A percentile compares a stretch with the other conserved stretches of the same genome.
These are phyloP conservation scores for Eidolon helvum DNA, from an alignment of 2,113 vertebrate genomes.

Conservation along the genomic window DNA sequence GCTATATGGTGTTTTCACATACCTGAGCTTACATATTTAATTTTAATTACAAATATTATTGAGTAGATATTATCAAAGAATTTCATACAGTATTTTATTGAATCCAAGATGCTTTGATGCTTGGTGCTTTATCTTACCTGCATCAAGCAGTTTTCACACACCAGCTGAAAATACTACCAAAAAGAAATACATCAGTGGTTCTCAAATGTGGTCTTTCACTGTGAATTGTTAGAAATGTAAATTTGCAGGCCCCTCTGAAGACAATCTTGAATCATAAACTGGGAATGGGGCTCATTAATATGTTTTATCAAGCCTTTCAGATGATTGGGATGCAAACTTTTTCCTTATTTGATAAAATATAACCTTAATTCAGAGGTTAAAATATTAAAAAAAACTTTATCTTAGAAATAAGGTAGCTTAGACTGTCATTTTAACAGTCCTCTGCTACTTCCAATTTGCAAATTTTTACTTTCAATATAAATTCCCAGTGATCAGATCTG, in stretches of 20 bases:
- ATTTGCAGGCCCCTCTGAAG: neutral
- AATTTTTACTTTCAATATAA: conserved; percentile 2
- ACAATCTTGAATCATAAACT: neutral
- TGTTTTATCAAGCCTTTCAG: neutral
- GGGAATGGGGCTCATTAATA: neutral
- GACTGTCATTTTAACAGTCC: neutral
- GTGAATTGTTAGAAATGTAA: neutral
- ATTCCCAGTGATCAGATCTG: neutral
- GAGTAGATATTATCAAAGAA: neutral
- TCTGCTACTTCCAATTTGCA: neutral
- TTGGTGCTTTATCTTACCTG: neutral
- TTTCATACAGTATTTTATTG: neutral
- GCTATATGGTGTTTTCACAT: neutral
- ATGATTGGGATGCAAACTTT: neutral
- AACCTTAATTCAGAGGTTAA: conserved; percentile 22
- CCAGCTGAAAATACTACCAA: neutral
- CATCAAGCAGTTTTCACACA: neutral
- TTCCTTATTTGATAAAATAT: neutral
- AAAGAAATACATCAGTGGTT: neutral
- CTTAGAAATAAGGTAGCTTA: conserved; percentile 23
- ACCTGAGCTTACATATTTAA: neutral
- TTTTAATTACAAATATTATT: neutral
- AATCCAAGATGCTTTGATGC: neutral
- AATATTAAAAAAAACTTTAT: neutral
- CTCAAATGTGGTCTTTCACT: neutral